Evolutionary conservation across 1,140 invertebrate species (phyloP), one percentile per base, ranked within the genome.

Genomic region (Drosophila leontia): DNA sequence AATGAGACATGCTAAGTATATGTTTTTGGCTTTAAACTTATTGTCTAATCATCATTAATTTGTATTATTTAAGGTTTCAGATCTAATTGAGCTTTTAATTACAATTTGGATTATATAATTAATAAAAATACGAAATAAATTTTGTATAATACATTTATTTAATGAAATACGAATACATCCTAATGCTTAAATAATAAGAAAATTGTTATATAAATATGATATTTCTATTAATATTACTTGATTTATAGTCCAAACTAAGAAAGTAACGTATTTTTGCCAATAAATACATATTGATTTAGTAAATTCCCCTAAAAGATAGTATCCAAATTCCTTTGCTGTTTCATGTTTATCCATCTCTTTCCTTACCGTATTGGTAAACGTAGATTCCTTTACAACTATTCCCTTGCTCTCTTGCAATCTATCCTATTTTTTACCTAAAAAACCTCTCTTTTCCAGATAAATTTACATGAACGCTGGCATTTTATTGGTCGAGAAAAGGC

Each of bases 351-450:
- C 29, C n/a, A 5, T 62, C 58, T n/a, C 29, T 75, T 53, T 75
- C 58, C 19, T 12, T 7, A 34, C 19, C 11, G 34, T 7, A 34
- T 41, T 45, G 11, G 13, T 15, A 35, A 74, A 74, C 57, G 72
- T 53, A 80, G 84, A 92, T 92, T 92, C 91, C 91, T 71, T 34
- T 59, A 76, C 91, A 58, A 41, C 41, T 58, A 65, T 76, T 79
- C 57, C 51, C 37, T 55, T 56, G 13, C 53, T 50, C 55, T 72
- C 45, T 72, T 23, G 23, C 32, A 50, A 23, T 37, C 50, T 53
- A 57, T 62, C 67, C 50, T 67, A 81, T 78, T 92, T 92, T 91
- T 92, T 92, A 78, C 67, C 74, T 76, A 85, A 92, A 92, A 91
- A 65, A 92, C 80, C 81, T 75, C 56, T 64, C 72, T 71, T 91